Percentiles rank a stretch among this genome's conserved stretches.
phyloP scores from a whole-genome alignment of 2,888 invertebrate species.

The Drosophila birchii region DNA sequence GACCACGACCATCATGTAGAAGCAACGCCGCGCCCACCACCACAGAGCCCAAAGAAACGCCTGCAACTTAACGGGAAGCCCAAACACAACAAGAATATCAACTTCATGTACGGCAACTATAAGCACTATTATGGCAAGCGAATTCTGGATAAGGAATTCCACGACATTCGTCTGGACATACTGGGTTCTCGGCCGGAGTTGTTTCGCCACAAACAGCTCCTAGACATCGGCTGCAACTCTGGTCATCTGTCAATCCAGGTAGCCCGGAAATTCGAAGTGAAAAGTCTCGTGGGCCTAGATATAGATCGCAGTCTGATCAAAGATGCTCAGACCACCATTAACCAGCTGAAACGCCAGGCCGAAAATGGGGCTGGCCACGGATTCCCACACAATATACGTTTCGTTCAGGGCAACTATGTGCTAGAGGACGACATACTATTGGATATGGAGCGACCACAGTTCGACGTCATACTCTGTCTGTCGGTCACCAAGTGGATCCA shows the following conservation, averaged over 20 bases:
- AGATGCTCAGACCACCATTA: slow-evolving; percentile 63
- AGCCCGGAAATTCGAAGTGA: slow-evolving; percentile 89
- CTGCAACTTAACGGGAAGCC: slow-evolving; percentile 40
- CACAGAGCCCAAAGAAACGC: slow-evolving; percentile 62
- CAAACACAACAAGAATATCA: slow-evolving; percentile 53
- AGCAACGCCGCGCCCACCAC: not conserved
- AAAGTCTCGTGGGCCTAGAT: slow-evolving; percentile 91
- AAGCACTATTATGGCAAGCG: slow-evolving; percentile 92
- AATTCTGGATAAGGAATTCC: slow-evolving; percentile 87
- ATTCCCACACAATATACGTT: slow-evolving; percentile 91
- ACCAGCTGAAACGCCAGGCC: slow-evolving; percentile 58
- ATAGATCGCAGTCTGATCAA: slow-evolving; percentile 91
- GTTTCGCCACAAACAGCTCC: slow-evolving; percentile 90
- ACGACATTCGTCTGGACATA: slow-evolving; percentile 89
- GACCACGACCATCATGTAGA: slow-evolving; percentile 7
- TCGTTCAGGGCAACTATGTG: slow-evolving; percentile 93
- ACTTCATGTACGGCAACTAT: slow-evolving; percentile 83
- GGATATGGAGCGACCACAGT: slow-evolving; percentile 90
- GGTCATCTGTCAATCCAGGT: slow-evolving; percentile 92
- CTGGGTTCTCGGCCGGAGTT: slow-evolving; percentile 88
- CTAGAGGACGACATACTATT: slow-evolving; percentile 90
- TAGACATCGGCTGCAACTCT: slow-evolving; percentile 96
- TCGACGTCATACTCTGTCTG: slow-evolving; percentile 92
- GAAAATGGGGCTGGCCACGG: slow-evolving; percentile 84
- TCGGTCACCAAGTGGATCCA: slow-evolving; percentile 97